Conservation (phyloP, 1,140 invertebrate species). For the Drosophila sucinea region DNA sequence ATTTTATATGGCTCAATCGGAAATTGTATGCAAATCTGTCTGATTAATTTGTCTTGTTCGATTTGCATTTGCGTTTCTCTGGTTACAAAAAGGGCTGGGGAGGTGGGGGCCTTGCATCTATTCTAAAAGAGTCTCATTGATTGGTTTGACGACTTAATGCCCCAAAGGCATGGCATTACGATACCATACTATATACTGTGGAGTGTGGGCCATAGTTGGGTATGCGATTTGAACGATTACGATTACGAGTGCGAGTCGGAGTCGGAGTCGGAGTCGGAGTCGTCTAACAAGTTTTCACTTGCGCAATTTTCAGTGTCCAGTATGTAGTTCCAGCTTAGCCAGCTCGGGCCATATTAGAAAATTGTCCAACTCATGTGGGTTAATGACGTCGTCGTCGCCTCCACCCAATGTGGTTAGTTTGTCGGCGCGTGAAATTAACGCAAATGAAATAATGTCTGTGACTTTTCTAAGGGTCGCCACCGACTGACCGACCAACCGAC, state of each 20-base stretch:
- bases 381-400: constrained; percentile 15
- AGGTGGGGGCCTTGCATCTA: neutral
- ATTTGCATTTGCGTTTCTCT: constrained; percentile 27
- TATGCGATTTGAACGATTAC: constrained; percentile 24
- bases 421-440: constrained; percentile 39
- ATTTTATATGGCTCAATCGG: constrained; percentile 36
- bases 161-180: constrained; percentile 6
- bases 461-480: constrained; percentile 42
- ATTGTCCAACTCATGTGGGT: constrained; percentile 24
- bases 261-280: neutral
- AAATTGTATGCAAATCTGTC: constrained; percentile 48
- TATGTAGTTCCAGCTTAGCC: constrained; percentile 1
- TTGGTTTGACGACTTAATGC: constrained; percentile 7
- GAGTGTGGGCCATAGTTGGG: constrained; percentile 21
- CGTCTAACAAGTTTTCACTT: constrained; percentile 51
- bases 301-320: constrained; percentile 37
- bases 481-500: neutral
- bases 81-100: neutral
- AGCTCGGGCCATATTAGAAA: constrained; percentile 31
- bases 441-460: constrained; percentile 37
- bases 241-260: constrained; percentile 32
- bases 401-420: constrained; percentile 7
- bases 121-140: constrained; percentile 11
- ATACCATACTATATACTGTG: neutral
- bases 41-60: constrained; percentile 29